phyloP scores from a whole-genome alignment of 2,797 vertebrate species.

The Pseudopleuronectes americanus region DNA sequence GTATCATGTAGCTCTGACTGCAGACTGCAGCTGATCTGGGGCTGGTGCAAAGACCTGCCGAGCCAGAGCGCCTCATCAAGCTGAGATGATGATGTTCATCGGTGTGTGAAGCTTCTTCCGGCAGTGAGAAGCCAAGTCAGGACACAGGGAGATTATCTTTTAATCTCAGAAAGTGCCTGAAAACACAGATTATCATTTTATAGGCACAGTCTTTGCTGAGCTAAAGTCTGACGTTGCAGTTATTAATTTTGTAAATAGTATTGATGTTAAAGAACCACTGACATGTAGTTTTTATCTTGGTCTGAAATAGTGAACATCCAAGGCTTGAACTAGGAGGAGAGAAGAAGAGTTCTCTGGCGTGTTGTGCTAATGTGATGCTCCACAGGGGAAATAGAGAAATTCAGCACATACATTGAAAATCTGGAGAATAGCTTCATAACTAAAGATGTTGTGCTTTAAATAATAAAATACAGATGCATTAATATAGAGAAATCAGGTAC shows the following conservation, averaged over 20 bases:
- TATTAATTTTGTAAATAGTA: slow-evolving; percentile 38
- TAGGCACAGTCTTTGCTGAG: background rate
- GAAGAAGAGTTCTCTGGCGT: background rate
- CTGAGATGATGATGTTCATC: slow-evolving; percentile 63
- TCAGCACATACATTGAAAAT: background rate
- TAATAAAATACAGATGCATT: too few relatives aligned
- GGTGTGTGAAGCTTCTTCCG: slow-evolving; percentile 72
- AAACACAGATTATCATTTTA: slow-evolving; percentile 34
- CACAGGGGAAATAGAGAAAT: background rate
- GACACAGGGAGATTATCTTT: slow-evolving; percentile 46
- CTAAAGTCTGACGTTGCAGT: slow-evolving; percentile 12
- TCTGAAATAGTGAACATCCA: slow-evolving; percentile 11
- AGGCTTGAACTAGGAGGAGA: background rate
- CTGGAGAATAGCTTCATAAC: slow-evolving; percentile 8
- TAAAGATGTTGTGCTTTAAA: too few relatives aligned
- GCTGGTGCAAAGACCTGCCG: slow-evolving; percentile 55
- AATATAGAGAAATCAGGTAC: background rate
- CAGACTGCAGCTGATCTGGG: slow-evolving; percentile 45
- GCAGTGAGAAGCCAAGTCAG: slow-evolving; percentile 54
- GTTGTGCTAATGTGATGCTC: background rate
- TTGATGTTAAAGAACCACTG: slow-evolving; percentile 9
- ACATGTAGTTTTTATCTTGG: slow-evolving; percentile 17
- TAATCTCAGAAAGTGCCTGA: slow-evolving; percentile 40
- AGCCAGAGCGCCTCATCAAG: slow-evolving; percentile 65
- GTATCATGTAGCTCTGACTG: slow-evolving; percentile 4